Evolutionary conservation across 2,797 vertebrate genomes (phyloP), one percentile per base, ranked within the genome.

Genomic region (Lepus oiostolus): DNA sequence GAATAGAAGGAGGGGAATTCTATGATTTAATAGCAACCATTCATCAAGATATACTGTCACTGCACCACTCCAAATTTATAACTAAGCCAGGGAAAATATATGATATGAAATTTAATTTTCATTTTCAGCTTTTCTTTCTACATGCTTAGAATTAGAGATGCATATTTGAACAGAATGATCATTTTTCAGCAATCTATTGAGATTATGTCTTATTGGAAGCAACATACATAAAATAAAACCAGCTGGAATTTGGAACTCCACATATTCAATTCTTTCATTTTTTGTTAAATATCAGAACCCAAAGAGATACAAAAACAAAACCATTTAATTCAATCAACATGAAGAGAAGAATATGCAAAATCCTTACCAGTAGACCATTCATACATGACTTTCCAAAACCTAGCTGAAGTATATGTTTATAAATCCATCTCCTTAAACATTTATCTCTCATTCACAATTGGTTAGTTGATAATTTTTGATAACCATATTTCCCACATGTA

Each of bases 41-140:
- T 93, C 24, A 83, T 93, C 28, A 93, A 79, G n/a, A 52, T 67
- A 65, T 35, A 90, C 10, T 81, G 38, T 65, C 35, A 91, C 24
- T 75, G 9, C 0, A 79, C 21, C 22, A 70, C 19, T 88, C 38
- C 24, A 90, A 90, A 85, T 90, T 90, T 77, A 77, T 52, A 28
- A 88, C 28, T 38, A 74, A 79, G 9, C 10, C 32, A 72, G 50
- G 80, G 50, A 83, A 88, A 80, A 47, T 50, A 60, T 71, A 58
- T 42, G 58, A 72, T 54, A 67, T 83, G 32, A 90, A 93, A 88
- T 90, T 68, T 74, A 77, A 95, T 77, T 90, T 93, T 92, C 52
- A 79, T 4, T 50, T 93, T 92, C 81, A 95, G 62, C 12, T 85
- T 93, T 89, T 86, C 30, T 87, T 81, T 47, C 35, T 21, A 32